These are phyloP conservation scores for Nerophis lumbriciformis DNA, from an alignment of 2,113 vertebrate genomes.

Conservation along the genomic window DNA sequence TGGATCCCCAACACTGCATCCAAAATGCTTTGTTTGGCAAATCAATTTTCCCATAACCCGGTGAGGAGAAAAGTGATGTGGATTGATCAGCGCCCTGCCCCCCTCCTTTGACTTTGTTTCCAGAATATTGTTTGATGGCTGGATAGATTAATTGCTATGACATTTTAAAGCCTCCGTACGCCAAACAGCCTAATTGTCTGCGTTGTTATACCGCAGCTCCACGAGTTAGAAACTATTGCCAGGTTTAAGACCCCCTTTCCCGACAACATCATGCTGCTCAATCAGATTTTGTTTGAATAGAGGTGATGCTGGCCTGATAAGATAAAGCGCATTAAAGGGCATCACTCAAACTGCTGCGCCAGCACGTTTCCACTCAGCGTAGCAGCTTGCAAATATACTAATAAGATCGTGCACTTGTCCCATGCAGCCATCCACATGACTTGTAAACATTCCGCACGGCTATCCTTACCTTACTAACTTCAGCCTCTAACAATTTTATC, in stretches of 20 bases:
- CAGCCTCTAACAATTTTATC: too few species aligned
- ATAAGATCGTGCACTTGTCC: constrained; percentile 33
- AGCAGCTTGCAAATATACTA: constrained; percentile 43
- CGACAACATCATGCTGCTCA: constrained; percentile 38
- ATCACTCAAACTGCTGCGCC: constrained; percentile 51
- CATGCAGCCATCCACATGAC: background rate
- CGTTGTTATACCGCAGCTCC: constrained; percentile 61
- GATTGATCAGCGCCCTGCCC: constrained; percentile 59
- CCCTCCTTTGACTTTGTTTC: constrained; percentile 67
- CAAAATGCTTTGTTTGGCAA: constrained; percentile 76
- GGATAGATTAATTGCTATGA: constrained; percentile 74
- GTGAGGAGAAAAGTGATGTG: constrained; percentile 73
- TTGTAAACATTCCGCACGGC: too few species aligned
- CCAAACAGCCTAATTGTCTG: constrained; percentile 66
- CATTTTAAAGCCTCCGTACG: constrained; percentile 65
- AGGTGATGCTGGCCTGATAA: constrained; percentile 52
- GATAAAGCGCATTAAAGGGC: constrained; percentile 60
- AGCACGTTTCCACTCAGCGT: constrained; percentile 43
- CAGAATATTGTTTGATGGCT: constrained; percentile 74
- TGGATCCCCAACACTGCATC: constrained; percentile 69
- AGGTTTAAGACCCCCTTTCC: constrained; percentile 37
- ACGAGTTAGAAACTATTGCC: constrained; percentile 56
- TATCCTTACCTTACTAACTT: background rate
- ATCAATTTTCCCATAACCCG: constrained; percentile 76
- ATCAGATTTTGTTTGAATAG: constrained; percentile 48